phyloP scores from a whole-genome alignment of 2,888 invertebrate species.

The Polydrusus cervinus region DNA sequence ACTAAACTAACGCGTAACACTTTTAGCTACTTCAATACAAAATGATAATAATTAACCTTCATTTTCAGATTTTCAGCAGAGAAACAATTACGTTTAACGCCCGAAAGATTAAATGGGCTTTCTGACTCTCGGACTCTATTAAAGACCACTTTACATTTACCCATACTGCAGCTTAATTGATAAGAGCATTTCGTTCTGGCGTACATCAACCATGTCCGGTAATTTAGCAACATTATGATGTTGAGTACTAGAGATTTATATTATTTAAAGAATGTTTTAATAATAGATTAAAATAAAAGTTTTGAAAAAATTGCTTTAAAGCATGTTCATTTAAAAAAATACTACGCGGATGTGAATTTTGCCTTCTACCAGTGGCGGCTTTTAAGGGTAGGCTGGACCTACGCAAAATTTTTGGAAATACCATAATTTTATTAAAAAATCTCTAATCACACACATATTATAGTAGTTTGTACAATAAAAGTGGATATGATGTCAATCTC shows the following conservation, averaged over 20 bases:
- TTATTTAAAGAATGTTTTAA: no score
- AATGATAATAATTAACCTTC: not conserved
- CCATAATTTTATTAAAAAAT: no score
- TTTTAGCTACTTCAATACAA: not conserved
- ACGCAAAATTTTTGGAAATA: no score
- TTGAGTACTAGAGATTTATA: not conserved
- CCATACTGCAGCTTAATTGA: conserved; percentile 44
- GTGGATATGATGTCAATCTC: no score
- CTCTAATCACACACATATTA: no score
- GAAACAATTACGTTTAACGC: conserved; percentile 25
- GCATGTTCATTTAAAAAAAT: no score
- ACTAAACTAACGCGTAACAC: not conserved
- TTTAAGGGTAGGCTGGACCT: no score
- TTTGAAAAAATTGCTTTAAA: no score
- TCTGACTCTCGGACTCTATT: conserved; percentile 38
- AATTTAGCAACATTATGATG: conserved; percentile 8
- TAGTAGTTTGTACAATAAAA: no score
- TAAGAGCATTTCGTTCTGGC: conserved; percentile 37
- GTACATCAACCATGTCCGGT: conserved; percentile 31
- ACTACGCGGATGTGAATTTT: no score
- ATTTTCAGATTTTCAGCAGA: conserved; percentile 10
- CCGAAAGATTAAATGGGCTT: conserved; percentile 22
- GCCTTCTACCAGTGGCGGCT: no score
- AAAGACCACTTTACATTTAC: conserved; percentile 41
- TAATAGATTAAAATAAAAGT: no score